A percentile compares a stretch with the other conserved stretches of the same genome.
Conservation (phyloP, 2,113 vertebrate genomes). For the Sander lucioperca region DNA sequence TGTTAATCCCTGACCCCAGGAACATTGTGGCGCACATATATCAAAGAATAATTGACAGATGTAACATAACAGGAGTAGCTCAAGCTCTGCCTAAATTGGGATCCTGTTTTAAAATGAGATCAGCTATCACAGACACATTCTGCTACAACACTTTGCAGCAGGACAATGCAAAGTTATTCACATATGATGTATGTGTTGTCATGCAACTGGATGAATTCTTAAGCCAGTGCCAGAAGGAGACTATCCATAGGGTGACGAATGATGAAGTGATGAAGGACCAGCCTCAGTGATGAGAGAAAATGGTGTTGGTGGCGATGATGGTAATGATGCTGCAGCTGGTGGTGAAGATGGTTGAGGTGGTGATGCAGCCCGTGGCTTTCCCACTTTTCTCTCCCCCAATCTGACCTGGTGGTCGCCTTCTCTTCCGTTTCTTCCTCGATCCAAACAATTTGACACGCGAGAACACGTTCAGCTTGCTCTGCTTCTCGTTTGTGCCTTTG, state of each 20-base stretch:
- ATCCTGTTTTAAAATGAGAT: neutral
- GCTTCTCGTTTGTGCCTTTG: conserved; percentile 94
- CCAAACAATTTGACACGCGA: conserved; percentile 98
- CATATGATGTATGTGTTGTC: conserved; percentile 23
- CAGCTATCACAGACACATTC: conserved; percentile 1
- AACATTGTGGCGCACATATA: conserved; percentile 1
- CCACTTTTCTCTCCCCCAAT: conserved; percentile 1
- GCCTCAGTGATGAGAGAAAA: conserved; percentile 39
- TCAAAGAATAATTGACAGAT: conserved; percentile 6
- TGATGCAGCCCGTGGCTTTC: conserved; percentile 11
- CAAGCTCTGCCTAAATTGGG: neutral
- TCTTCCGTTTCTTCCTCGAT: conserved; percentile 94
- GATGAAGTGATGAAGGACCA: conserved; percentile 32
- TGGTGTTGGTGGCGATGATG: conserved; percentile 48
- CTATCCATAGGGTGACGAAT: conserved; percentile 9
- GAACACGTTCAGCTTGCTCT: conserved; percentile 96
- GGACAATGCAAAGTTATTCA: conserved; percentile 52
- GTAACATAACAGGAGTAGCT: neutral
- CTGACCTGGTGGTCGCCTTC: conserved; percentile 94
- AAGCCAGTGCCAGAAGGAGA: neutral
- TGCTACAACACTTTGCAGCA: conserved; percentile 15
- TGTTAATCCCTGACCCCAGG: conserved; percentile 20
- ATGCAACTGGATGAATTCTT: conserved; percentile 46
- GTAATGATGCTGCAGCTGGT: conserved; percentile 33
- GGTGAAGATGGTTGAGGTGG: conserved; percentile 31